Evolutionary conservation across 2,113 vertebrate species (phyloP), one percentile per base, ranked within the genome.

Genomic region (Siniperca chuatsi): DNA sequence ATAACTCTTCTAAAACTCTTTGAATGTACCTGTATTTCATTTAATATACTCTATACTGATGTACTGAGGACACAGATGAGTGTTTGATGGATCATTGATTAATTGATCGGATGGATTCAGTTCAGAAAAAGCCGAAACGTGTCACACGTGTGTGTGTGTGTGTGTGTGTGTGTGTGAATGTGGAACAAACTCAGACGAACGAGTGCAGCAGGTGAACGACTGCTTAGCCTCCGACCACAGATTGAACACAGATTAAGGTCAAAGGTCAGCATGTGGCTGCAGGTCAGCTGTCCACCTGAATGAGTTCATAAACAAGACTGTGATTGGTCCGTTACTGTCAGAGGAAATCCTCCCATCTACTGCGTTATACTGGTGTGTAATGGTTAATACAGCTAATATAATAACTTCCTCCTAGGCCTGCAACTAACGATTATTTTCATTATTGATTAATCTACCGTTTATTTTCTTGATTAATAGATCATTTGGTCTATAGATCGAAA

Each of bases 261-360:
- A 68, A 46, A 81, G 78, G 61, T 81, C 78, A 77, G 50, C 67
- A 71, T 42, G 64, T 69, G 77, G 48, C 71, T 16, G 21, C 58
- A 57, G 66, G 61, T 81, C 71, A 60, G 2, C 35, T 16, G 48
- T 71, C 8, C 44, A 11, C 10, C 18, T 37, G 29, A 71, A 52
- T 1, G 18, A 70, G 46, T 13, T 70, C 46, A n/a, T 35, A 44
- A 60, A 46, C 40, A 79, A 21, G 11, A 16, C 76, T 25, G 52
- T 42, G 76, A 46, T 1, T 29, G n/a, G 3, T 78, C 29, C 8
- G 21, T 18, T 33, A 33, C 55, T 74, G n/a, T 58, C 33, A 8
- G 69, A 55, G 20, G 20, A 37, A 37, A 37, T 37, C 68, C 29
- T 70, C 65, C 18, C 0, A 33, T 54, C 10, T n/a, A 40, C 50